Base-by-base conservation (phyloP, 1,140 invertebrate species). In the Zeugodacus cucurbitae region DNA sequence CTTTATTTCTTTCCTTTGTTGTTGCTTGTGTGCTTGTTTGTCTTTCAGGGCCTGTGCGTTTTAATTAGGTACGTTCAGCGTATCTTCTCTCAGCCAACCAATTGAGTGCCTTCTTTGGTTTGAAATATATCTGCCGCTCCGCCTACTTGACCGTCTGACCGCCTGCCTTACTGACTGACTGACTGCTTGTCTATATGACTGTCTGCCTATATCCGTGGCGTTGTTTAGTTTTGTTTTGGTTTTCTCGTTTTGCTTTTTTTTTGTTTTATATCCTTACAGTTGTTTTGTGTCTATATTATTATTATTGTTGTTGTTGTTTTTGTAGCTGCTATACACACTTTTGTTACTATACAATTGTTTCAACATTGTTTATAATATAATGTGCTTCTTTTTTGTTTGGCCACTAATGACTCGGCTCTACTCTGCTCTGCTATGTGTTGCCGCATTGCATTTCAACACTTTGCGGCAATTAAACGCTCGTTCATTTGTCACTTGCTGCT, bases 51-150 rank as follows among this genome's bases (percentile, higher is more conserved):
- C 41, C 41, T 48, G 29, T 82, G 74, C 26, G 59, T 64, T 87
- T 87, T 87, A 87, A 87, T 87, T 87, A 58, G 54, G 86, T 64
- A 64, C 86, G 32, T 64, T 87, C 86, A 64, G 86, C 54, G 57
- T 57, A n/a, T n/a, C 7, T 87, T 82, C 48, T 48, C 74, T 82
- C 74, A 48, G 74, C 3, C 41, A 48, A 10, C 29, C 44, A 82
- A 82, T 82, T 54, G 41, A 82, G 44, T 82, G 74, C 44, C n/a
- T 82, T 48, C 5, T 78, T 44, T n/a, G 44, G 11, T 48, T 82
- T 82, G 44, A 11, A 2, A 82, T 82, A 57, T n/a, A 14, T 20
- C 48, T 54, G 11, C 48, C 48, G 14, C 14, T 17, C 48, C 48
- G 14, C 48, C 48, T 4, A 17, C 48, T n/a, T n/a, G n/a, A n/a